Evolutionary conservation across 2,113 vertebrate species (phyloP), one percentile per base, ranked within the genome.

Genomic region (Dasyprocta punctata): DNA sequence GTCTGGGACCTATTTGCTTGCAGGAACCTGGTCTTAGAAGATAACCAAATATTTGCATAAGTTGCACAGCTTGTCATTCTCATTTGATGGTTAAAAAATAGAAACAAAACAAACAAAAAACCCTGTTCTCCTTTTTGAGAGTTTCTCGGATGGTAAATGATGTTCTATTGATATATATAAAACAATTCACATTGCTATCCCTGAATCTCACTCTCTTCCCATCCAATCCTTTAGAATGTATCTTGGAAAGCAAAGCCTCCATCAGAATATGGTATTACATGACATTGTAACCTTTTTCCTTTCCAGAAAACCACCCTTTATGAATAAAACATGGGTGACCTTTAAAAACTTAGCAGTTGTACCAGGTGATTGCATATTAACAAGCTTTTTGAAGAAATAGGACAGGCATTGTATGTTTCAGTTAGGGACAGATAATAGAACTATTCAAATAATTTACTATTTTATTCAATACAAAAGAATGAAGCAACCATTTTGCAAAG

Each of bases 341-440:
- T 99, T 99, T 99, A 99, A 99, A 99, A 99, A 99, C 99, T 99
- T 99, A 98, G 99, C 99, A 98, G 98, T 99, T 99, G 98, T 99
- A 99, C 98, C 98, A 99, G 98, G 98, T 99, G 99, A 99, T 98
- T 99, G 99, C 99, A 99, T 99, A 99, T 99, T 99, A 99, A 99
- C 99, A 99, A 99, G 99, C 98, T 99, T 99, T 99, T 99, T 99
- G 99, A 99, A 98, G 99, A 99, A 98, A 97, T 98, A 98, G 98
- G 99, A 99, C 99, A 99, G 99, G 98, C 98, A 92, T 97, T 98
- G 98, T 98, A 98, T 36, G 96, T 99, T 99, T 99, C 98, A 98
- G 98, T 99, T 99, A 98, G 98, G 98, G 98, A 98, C 87, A 98
- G 98, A 98, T 99, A 99, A 99, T 99, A 98, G 98, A 99, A 99